phyloP scores from a whole-genome alignment of 2,888 invertebrate genomes.

The Dichetophora obliterata region DNA sequence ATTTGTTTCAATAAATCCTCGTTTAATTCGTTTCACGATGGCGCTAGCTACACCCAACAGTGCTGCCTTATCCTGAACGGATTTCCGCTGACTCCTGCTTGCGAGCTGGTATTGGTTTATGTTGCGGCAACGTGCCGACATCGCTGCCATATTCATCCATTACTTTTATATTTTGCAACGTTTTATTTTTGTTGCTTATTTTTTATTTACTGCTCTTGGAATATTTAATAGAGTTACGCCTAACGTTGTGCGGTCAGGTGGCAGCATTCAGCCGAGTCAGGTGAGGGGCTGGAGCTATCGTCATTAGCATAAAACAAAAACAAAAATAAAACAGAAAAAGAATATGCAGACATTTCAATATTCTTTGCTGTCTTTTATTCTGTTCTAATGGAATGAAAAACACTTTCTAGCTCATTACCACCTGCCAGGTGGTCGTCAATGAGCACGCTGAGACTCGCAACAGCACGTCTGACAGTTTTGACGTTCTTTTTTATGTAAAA shows the following conservation, averaged over 20 bases:
- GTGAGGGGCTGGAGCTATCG: not conserved
- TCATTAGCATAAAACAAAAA: slow-evolving; percentile 6
- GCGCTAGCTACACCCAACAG: not conserved
- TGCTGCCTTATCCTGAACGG: not conserved
- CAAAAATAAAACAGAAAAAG: slow-evolving; percentile 6
- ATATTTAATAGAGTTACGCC: not conserved
- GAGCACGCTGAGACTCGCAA: too few relatives aligned
- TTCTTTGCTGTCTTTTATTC: not conserved
- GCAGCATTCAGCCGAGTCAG: not conserved
- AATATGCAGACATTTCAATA: slow-evolving; percentile 32
- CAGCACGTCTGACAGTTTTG: not conserved
- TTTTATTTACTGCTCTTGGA: not conserved
- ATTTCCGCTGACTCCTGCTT: not conserved
- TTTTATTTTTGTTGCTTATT: not conserved
- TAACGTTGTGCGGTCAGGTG: not conserved
- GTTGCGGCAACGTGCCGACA: slow-evolving; percentile 32
- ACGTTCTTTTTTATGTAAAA: not conserved
- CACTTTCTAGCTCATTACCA: slow-evolving; percentile 26
- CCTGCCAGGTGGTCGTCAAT: not conserved
- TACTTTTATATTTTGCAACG: too few relatives aligned
- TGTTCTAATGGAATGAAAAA: not conserved
- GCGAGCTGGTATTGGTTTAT: slow-evolving; percentile 8
- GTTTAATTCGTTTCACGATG: slow-evolving; percentile 47
- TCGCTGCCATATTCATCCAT: not conserved
- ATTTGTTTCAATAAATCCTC: slow-evolving; percentile 54